These are phyloP conservation scores for Columba livia DNA, from an alignment of 2,113 vertebrate species.

Conservation along the genomic window DNA sequence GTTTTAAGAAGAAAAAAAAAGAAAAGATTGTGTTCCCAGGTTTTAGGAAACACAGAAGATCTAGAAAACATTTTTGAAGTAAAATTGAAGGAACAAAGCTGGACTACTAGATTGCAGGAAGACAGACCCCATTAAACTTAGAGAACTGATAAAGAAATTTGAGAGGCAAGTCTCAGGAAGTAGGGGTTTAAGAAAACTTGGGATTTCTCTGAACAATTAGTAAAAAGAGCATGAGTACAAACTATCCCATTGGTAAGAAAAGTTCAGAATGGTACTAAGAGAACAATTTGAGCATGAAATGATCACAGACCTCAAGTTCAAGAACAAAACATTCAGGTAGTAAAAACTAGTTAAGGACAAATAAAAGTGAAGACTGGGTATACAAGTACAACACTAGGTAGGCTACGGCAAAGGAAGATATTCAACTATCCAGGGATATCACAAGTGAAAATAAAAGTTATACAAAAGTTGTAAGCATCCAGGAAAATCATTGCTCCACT, in stretches of 20 bases:
- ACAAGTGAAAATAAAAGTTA: background rate
- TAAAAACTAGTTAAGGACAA: background rate
- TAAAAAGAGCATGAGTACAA: background rate
- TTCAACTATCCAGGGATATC: background rate
- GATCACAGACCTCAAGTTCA: background rate
- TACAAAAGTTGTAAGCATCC: background rate
- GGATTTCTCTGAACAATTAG: background rate
- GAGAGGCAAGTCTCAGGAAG: background rate
- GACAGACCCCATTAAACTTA: background rate
- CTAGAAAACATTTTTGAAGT: background rate
- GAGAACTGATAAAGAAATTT: background rate
- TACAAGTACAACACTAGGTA: background rate
- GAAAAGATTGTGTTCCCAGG: background rate
- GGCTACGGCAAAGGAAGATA: background rate
- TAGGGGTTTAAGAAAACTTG: background rate
- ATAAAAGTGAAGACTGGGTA: background rate
- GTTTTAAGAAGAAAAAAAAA: background rate
- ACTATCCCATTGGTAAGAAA: background rate
- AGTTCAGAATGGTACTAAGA: background rate
- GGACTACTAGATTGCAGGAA: background rate
- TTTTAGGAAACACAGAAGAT: background rate
- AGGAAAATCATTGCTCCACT: background rate
- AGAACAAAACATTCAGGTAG: background rate
- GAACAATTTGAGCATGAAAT: background rate
- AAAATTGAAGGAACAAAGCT: background rate